phyloP scores from a whole-genome alignment of 2,113 vertebrate genomes.

The Reinhardtius hippoglossoides region DNA sequence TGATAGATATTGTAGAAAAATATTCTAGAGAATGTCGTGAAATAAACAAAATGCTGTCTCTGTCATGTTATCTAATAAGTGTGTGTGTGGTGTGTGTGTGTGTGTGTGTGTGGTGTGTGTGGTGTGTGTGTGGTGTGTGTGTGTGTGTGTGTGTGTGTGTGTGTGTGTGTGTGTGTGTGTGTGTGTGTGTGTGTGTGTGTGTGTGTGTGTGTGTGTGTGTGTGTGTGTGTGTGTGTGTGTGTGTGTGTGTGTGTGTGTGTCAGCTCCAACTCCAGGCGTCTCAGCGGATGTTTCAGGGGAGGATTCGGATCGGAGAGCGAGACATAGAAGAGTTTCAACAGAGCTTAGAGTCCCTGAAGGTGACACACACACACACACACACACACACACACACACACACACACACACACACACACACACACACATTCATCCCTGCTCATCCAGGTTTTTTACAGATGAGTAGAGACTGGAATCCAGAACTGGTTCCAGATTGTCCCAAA shows the following conservation, averaged over 20 bases:
- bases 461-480: no score
- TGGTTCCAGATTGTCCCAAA: no score
- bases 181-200: constrained; percentile 8
- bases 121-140: no score
- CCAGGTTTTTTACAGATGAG: no score
- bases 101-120: not conserved
- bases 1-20: not conserved
- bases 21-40: not conserved
- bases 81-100: constrained; percentile 4
- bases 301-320: constrained; percentile 56
- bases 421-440: constrained; percentile 6
- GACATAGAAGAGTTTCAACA: constrained; percentile 74
- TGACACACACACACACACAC: constrained; percentile 29
- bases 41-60: not conserved
- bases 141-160: constrained; percentile 5
- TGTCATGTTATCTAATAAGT: not conserved
- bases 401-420: no score
- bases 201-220: constrained; percentile 2
- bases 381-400: no score
- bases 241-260: constrained; percentile 2
- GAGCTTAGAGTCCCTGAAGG: constrained; percentile 75
- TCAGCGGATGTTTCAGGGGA: constrained; percentile 67
- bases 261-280: constrained; percentile 74
- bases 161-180: constrained; percentile 1
- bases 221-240: constrained; percentile 1